Base-by-base conservation (phyloP, 2,113 vertebrate genomes). In the Otocyon megalotis region DNA sequence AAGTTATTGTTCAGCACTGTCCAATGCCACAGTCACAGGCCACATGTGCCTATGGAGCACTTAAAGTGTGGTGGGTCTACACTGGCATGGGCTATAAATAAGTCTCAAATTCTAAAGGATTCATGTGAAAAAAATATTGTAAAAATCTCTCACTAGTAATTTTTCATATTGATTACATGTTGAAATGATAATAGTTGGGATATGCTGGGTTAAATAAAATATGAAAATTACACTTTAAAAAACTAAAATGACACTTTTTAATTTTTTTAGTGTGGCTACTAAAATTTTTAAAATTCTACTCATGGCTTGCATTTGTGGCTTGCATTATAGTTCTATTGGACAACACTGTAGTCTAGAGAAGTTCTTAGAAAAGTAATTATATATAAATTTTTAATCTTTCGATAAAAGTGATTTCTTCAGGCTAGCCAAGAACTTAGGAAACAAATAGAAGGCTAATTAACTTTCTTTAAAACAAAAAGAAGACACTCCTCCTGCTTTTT, bases 331-430 rank as follows among this genome's bases (percentile, higher is more conserved):
- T 56, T 72, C 74, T 74, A 3, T 30, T 89, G 48, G 32, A 48
- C 8, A 62, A 16, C 24, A 67, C 37, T 63, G 30, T 35, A 74
- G 20, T 65, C 35, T 83, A 20, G 4, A 80, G 37, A 92, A 28
- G 17, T 87, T 95, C 93, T 84, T 53, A 35, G 53, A 63, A 88
- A 94, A 89, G 84, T 13, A 84, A 74, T 77, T 80, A 53, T 48
- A 58, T 50, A 58, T 72, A 24, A 96, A 88, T 86, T 86, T 13
- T 88, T 85, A 93, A 88, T 6, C 12, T 84, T 90, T 90, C 81
- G 67, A 37, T 79, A 67, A 93, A 83, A 83, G 48, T 69, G 50
- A 76, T 81, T 88, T 87, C 28, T 88, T 72, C 26, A 72, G n/a
- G n/a, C 65, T 92, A 77, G 3, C 79, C 82, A 88, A 96, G 69